A percentile compares a stretch with the other conserved stretches of the same genome.
phyloP scores from a whole-genome alignment of 1,140 invertebrate genomes.

The Triops cancriformis region DNA sequence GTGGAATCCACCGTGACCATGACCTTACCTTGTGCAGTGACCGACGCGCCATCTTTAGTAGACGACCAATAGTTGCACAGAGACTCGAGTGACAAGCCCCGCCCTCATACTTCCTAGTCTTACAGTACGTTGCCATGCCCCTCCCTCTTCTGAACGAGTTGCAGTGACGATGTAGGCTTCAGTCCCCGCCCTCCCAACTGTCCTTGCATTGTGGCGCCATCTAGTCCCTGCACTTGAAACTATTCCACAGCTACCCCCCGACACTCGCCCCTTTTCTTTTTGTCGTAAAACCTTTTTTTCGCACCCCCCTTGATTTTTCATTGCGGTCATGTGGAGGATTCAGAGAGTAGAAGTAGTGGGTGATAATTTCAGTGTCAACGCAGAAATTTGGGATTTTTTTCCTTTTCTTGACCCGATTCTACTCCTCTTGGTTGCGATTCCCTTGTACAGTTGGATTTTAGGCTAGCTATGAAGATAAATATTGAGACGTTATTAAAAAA shows the following conservation, averaged over 20 bases:
- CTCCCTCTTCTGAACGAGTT: background rate
- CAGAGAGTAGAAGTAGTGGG: too few relatives aligned
- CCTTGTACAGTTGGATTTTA: constrained; percentile 1
- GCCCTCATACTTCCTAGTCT: too few relatives aligned
- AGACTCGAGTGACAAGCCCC: too few relatives aligned
- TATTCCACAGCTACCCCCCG: background rate
- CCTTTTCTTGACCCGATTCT: too few relatives aligned
- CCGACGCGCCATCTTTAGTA: background rate
- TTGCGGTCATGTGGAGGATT: too few relatives aligned
- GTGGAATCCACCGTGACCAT: constrained; percentile 5
- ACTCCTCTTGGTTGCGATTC: background rate
- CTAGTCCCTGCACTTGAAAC: constrained; percentile 1
- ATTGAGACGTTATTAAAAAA: constrained; percentile 1
- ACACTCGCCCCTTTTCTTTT: too few relatives aligned
- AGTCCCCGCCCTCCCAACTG: background rate
- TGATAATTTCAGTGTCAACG: too few relatives aligned
- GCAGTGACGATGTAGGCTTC: background rate
- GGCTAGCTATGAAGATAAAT: background rate
- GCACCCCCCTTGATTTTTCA: background rate
- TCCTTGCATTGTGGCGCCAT: constrained; percentile 15
- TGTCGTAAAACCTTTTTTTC: background rate
- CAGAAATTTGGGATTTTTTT: too few relatives aligned
- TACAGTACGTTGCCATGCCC: background rate
- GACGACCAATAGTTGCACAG: background rate
- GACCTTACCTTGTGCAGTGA: background rate